Conservation (phyloP, 1,140 invertebrate genomes). For the Brachionus angularis region DNA sequence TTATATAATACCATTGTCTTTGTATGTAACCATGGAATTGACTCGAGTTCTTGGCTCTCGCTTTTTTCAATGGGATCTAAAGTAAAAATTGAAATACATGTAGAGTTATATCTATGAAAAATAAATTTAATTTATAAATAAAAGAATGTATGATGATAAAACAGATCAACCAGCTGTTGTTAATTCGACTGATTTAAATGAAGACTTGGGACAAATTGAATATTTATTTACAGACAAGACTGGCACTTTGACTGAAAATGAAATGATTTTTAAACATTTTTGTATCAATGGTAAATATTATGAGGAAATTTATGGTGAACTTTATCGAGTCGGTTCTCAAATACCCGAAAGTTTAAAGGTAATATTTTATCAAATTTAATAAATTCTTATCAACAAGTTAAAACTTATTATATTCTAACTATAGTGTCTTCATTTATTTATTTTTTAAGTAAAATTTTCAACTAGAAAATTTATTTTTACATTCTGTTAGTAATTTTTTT, state of each 20-base stretch:
- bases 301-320: conserved; percentile 43
- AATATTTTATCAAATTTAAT: no score
- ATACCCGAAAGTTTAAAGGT: no score
- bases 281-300: conserved; percentile 60
- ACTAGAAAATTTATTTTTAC: no score
- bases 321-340: not conserved
- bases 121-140: not conserved
- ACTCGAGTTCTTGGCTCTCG: conserved; percentile 28
- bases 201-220: conserved; percentile 74
- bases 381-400: no score
- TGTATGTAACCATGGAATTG: conserved; percentile 40
- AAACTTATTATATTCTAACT: no score
- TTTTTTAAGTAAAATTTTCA: no score
- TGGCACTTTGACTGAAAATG: conserved; percentile 70
- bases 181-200: conserved; percentile 69
- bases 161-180: conserved; percentile 55
- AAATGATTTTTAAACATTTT: conserved; percentile 67
- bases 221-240: conserved; percentile 89
- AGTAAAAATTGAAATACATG: conserved; percentile 26
- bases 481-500: no score
- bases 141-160: conserved; percentile 43
- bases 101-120: not conserved
- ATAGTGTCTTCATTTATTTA: no score
- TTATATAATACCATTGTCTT: conserved; percentile 41
- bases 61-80: conserved; percentile 37